phyloP scores from a whole-genome alignment of 2,888 invertebrate species.

The Norana najaformis region DNA sequence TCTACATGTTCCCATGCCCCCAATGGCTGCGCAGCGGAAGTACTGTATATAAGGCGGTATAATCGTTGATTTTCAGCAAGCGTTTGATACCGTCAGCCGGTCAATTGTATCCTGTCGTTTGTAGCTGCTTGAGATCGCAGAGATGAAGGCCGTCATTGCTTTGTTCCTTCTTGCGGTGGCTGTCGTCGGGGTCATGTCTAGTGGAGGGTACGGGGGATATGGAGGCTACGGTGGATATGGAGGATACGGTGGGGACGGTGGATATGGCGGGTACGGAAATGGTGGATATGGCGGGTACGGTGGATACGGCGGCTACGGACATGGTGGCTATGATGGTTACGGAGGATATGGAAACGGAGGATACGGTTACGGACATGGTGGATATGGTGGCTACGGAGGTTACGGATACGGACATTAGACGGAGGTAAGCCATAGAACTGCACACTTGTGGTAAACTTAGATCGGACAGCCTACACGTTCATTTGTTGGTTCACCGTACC shows the following conservation, averaged over 20 bases:
- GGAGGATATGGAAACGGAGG: background rate
- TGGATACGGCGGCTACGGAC: background rate
- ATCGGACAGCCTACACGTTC: too few relatives aligned
- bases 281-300: background rate
- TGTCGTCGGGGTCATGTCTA: background rate
- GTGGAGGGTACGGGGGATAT: background rate
- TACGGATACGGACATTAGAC: background rate
- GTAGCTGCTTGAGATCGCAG: background rate
- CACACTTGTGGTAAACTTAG: too few relatives aligned
- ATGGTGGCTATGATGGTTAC: background rate
- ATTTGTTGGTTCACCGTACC: too few relatives aligned
- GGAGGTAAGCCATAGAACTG: background rate
- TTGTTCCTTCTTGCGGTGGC: background rate
- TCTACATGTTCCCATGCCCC: background rate
- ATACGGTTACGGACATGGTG: background rate
- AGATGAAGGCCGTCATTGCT: background rate
- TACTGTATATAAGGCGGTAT: background rate
- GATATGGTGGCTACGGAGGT: conserved; percentile 5
- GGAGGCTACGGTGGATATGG: background rate
- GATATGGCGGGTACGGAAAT: too few relatives aligned
- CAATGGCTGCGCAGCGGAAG: background rate
- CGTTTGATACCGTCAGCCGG: background rate
- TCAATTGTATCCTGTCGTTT: conserved; percentile 13
- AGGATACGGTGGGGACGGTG: too few relatives aligned
- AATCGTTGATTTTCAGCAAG: background rate